Conservation (phyloP, 2,888 invertebrate species). For the Myopa tessellatipennis region DNA sequence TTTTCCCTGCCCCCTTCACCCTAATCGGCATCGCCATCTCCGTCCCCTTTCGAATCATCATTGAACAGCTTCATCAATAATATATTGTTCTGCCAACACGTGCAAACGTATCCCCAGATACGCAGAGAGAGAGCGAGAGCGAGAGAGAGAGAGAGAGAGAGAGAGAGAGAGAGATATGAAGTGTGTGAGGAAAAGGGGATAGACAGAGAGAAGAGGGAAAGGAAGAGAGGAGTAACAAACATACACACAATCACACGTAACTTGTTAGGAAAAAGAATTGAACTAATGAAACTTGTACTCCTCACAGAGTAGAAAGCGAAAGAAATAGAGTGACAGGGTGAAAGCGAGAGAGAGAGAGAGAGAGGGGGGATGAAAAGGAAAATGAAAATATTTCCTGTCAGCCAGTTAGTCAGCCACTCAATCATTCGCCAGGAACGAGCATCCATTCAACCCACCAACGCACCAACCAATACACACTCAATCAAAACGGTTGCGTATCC, state of each 20-base stretch:
- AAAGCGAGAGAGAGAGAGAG: no score
- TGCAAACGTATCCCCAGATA: conserved; percentile 12
- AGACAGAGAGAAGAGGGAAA: neutral
- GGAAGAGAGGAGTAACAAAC: neutral
- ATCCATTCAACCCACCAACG: conserved; percentile 1
- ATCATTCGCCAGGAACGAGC: neutral
- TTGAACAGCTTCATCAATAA: conserved; percentile 47
- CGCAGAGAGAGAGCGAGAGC: neutral
- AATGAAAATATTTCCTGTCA: conserved; percentile 11
- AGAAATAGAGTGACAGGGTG: no score
- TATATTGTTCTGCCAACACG: conserved; percentile 44
- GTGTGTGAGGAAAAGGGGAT: no score
- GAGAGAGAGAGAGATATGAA: neutral
- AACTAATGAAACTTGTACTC: neutral
- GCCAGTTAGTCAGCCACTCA: conserved; percentile 21
- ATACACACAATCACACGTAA: neutral
- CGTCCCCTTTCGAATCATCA: neutral
- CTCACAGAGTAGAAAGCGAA: no score
- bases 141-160: neutral
- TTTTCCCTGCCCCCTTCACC: no score
- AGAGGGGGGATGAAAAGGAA: no score
- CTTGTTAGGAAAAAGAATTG: neutral
- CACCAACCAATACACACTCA: conserved; percentile 21
- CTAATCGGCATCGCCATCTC: no score
- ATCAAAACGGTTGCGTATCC: conserved; percentile 35